These are phyloP conservation scores for Drosophila nr. perissopoda DNA, from an alignment of 2,888 invertebrate genomes.

Conservation along the genomic window DNA sequence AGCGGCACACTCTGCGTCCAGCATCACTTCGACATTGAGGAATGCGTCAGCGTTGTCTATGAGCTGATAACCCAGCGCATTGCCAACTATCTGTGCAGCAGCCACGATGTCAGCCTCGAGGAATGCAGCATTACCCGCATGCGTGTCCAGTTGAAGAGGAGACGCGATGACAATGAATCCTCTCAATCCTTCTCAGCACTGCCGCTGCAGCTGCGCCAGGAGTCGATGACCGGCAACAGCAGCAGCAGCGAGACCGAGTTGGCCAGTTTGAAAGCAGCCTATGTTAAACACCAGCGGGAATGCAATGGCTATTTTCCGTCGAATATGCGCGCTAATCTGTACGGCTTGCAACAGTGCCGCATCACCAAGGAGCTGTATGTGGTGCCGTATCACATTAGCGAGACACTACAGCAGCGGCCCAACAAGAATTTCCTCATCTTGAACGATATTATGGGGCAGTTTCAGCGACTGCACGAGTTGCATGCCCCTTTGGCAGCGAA, in stretches of 20 bases:
- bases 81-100: constrained; percentile 53
- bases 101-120: constrained; percentile 33
- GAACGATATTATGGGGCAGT: constrained; percentile 58
- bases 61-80: constrained; percentile 62
- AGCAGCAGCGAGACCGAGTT: constrained; percentile 44
- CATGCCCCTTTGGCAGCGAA: constrained; percentile 8
- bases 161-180: constrained; percentile 25
- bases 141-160: constrained; percentile 49
- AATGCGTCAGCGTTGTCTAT: constrained; percentile 55
- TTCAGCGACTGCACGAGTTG: constrained; percentile 60
- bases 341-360: constrained; percentile 58
- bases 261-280: constrained; percentile 49
- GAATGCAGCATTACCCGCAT: constrained; percentile 61
- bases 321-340: constrained; percentile 64
- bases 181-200: constrained; percentile 12
- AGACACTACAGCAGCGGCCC: constrained; percentile 56
- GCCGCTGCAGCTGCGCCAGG: constrained; percentile 46
- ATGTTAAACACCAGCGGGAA: constrained; percentile 60
- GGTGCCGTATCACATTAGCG: constrained; percentile 66
- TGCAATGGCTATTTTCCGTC: constrained; percentile 64
- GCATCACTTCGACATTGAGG: constrained; percentile 65
- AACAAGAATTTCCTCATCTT: constrained; percentile 64
- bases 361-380: constrained; percentile 63
- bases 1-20: constrained; percentile 52
- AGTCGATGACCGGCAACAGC: neutral